phyloP scores from a whole-genome alignment of 2,888 invertebrate genomes.

The Lucinisca nassula region DNA sequence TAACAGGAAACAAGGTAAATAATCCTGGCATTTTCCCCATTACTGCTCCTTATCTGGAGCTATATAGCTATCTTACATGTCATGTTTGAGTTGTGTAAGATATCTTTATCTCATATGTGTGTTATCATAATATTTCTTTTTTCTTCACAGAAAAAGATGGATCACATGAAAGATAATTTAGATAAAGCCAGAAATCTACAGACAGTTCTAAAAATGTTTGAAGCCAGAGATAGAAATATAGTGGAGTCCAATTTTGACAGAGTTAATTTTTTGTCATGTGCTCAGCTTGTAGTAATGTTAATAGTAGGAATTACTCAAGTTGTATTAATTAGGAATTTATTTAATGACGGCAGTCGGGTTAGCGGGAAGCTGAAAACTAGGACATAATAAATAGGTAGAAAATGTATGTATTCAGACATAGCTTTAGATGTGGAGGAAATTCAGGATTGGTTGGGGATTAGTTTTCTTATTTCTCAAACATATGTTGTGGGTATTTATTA shows the following conservation, averaged over 20 bases:
- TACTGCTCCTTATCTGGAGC: too few species aligned
- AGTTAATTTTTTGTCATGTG: conserved; percentile 92
- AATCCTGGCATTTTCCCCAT: too few species aligned
- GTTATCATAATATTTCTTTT: too few species aligned
- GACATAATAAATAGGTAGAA: conserved; percentile 49
- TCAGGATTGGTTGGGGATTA: neutral
- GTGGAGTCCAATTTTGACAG: conserved; percentile 94
- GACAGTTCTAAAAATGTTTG: conserved; percentile 91
- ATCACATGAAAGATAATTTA: conserved; percentile 89
- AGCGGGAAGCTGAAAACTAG: conserved; percentile 65
- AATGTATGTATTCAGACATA: neutral
- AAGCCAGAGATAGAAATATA: conserved; percentile 94
- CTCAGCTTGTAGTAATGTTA: conserved; percentile 93
- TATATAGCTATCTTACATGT: too few species aligned
- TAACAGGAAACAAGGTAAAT: too few species aligned
- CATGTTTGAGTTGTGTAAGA: too few species aligned
- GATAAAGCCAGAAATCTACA: conserved; percentile 86
- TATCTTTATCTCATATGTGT: too few species aligned
- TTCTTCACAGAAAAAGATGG: conserved; percentile 91
- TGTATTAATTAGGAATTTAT: conserved; percentile 93
- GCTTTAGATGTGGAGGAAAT: neutral
- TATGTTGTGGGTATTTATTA: neutral
- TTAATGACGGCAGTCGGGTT: conserved; percentile 89
- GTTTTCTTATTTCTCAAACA: neutral
- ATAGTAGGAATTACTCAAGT: conserved; percentile 92